These are phyloP conservation scores for Xenopus borealis DNA, from an alignment of 2,113 vertebrate species.

Conservation along the genomic window DNA sequence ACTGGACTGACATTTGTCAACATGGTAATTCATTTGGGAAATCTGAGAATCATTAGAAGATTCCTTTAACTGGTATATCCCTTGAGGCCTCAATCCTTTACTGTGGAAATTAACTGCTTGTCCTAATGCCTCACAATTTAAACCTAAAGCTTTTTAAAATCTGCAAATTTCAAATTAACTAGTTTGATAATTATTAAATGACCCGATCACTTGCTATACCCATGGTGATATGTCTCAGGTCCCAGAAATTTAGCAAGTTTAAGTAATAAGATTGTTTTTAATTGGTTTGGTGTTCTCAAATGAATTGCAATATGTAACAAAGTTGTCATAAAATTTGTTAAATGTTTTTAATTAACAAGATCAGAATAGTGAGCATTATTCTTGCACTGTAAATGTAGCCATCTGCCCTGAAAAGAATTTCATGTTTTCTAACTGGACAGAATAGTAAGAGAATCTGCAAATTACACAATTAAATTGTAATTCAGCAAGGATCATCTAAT, in stretches of 20 bases:
- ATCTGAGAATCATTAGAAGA: constrained; percentile 30
- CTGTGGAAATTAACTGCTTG: constrained; percentile 30
- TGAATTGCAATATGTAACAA: constrained; percentile 27
- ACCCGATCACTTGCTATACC: constrained; percentile 29
- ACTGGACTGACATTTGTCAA: neutral
- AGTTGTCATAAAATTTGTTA: constrained; percentile 26
- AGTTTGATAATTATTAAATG: constrained; percentile 39
- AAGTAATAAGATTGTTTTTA: constrained; percentile 25
- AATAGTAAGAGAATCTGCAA: neutral
- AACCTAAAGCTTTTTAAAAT: constrained; percentile 19
- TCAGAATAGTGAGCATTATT: constrained; percentile 1
- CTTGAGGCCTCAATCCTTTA: constrained; percentile 15
- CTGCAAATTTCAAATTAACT: constrained; percentile 18
- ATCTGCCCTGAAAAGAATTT: neutral
- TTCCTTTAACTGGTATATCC: constrained; percentile 20
- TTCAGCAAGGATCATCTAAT: no score
- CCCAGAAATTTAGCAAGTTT: constrained; percentile 17
- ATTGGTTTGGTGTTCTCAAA: constrained; percentile 38
- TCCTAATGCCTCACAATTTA: constrained; percentile 21
- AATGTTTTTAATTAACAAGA: constrained; percentile 26
- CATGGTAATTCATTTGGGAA: constrained; percentile 4
- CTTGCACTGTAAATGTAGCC: constrained; percentile 6
- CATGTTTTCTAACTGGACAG: neutral
- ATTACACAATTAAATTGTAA: no score
- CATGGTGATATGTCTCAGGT: constrained; percentile 23